phyloP scores from a whole-genome alignment of 2,888 invertebrate species.

The Neria commutata region DNA sequence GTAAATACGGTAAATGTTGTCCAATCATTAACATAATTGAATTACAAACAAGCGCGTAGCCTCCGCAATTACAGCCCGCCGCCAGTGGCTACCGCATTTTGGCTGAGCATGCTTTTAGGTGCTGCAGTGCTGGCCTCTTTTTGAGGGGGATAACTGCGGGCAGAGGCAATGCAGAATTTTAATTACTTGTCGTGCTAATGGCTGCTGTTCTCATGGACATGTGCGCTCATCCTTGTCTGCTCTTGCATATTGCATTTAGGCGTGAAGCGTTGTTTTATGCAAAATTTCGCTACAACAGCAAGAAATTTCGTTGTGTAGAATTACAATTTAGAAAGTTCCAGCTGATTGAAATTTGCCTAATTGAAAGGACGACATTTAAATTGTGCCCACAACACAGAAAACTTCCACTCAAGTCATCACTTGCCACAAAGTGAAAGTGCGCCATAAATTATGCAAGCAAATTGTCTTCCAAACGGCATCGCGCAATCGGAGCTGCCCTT shows the following conservation, averaged over 20 bases:
- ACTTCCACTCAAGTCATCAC: too few relatives aligned
- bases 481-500: neutral
- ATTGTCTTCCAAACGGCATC: neutral
- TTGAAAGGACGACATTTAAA: too few relatives aligned
- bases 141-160: constrained; percentile 20
- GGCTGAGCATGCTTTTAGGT: constrained; percentile 10
- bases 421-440: constrained; percentile 52
- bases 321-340: too few relatives aligned
- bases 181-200: constrained; percentile 49
- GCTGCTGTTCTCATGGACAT: constrained; percentile 41
- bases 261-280: too few relatives aligned
- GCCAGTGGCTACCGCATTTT: neutral
- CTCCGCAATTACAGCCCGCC: neutral
- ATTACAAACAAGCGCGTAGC: constrained; percentile 53
- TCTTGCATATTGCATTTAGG: too few relatives aligned
- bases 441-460: constrained; percentile 48
- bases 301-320: too few relatives aligned
- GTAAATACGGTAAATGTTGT: constrained; percentile 61
- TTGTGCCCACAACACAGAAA: too few relatives aligned
- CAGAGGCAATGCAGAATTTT: constrained; percentile 50
- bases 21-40: constrained; percentile 61
- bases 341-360: too few relatives aligned
- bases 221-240: too few relatives aligned
- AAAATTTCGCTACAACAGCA: too few relatives aligned
- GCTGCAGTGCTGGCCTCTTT: constrained; percentile 30